A percentile compares a stretch with the other conserved stretches of the same genome.
phyloP scores from a whole-genome alignment of 1,140 invertebrate species.

The Heliothis subflexa region DNA sequence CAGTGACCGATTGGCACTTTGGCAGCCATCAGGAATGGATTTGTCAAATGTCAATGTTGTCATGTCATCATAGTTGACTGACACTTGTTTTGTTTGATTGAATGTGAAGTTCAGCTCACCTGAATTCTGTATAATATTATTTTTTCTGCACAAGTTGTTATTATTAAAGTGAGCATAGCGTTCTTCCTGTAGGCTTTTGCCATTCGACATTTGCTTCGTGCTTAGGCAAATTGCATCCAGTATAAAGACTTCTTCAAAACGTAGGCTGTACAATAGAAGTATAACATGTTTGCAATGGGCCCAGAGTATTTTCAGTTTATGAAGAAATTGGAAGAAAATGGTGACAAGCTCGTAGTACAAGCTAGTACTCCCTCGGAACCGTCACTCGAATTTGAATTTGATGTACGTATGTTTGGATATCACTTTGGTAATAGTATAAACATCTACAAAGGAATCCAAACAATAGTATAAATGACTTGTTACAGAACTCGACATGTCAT shows the following conservation, averaged over 20 bases:
- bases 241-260: background rate
- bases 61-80: too few species aligned
- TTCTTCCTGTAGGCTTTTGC: too few species aligned
- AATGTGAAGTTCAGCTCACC: too few species aligned
- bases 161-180: too few species aligned
- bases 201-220: too few species aligned
- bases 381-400: conserved; percentile 76
- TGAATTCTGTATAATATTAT: too few species aligned
- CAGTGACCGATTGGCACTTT: too few species aligned
- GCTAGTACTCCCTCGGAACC: conserved; percentile 64
- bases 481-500: conserved; percentile 90
- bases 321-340: conserved; percentile 77
- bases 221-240: background rate
- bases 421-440: background rate
- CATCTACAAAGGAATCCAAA: background rate
- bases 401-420: conserved; percentile 61
- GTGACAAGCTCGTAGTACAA: conserved; percentile 75
- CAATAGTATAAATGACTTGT: conserved; percentile 54
- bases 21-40: too few species aligned
- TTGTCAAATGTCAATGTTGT: too few species aligned
- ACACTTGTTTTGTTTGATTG: too few species aligned
- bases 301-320: conserved; percentile 76
- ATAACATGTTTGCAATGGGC: conserved; percentile 70
- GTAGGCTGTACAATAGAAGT: background rate
- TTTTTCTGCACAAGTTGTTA: too few species aligned